Conservation (phyloP, 1,140 invertebrate species). For the Latrodectus geometricus region DNA sequence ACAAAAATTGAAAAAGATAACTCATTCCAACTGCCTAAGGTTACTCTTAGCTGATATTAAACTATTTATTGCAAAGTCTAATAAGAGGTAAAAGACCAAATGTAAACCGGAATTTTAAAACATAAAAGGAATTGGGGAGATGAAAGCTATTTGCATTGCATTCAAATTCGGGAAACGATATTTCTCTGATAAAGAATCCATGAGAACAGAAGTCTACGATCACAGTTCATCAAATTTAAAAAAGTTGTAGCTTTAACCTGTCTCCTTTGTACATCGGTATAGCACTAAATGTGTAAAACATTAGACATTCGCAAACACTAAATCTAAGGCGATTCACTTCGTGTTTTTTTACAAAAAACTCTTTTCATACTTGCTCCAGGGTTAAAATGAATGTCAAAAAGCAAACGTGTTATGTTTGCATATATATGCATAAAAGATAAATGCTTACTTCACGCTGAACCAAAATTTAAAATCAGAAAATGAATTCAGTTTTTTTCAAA, state of each 20-base stretch:
- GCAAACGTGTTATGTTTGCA: no score
- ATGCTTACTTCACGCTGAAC: no score
- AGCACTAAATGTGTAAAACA: not conserved
- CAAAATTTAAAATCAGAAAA: no score
- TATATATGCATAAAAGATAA: no score
- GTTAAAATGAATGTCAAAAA: no score
- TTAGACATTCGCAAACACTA: conserved; percentile 15
- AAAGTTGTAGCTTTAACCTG: not conserved
- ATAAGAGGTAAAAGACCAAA: conserved; percentile 42
- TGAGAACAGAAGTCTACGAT: conserved; percentile 13
- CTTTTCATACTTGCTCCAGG: not conserved
- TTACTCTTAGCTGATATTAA: not conserved
- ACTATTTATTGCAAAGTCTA: conserved; percentile 2
- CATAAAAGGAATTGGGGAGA: conserved; percentile 48
- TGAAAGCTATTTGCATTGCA: conserved; percentile 52
- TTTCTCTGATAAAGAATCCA: conserved; percentile 16
- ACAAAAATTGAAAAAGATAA: not conserved
- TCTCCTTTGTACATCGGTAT: not conserved
- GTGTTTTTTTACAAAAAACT: not conserved
- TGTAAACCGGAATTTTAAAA: conserved; percentile 39
- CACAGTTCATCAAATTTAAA: conserved; percentile 41
- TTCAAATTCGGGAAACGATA: conserved; percentile 7
- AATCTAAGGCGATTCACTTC: conserved; percentile 1
- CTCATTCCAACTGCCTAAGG: not conserved
- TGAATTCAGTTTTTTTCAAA: no score